phyloP scores from a whole-genome alignment of 2,797 vertebrate genomes.

The Rhinophrynus dorsalis region DNA sequence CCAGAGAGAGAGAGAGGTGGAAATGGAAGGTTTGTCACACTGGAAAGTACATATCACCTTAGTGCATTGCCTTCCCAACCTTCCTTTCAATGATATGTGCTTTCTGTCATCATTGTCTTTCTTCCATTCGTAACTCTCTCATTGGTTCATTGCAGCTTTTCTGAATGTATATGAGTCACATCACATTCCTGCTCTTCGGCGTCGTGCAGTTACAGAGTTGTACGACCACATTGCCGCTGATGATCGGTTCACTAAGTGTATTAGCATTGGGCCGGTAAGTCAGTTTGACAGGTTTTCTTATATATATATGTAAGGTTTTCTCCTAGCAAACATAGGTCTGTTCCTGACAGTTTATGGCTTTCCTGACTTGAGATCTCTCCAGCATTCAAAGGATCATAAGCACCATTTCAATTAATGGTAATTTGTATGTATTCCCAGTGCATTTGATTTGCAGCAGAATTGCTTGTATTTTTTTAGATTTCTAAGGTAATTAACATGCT shows the following conservation, averaged over 20 bases:
- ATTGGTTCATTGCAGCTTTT: slow-evolving; percentile 61
- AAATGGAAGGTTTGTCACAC: too few species aligned
- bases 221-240: slow-evolving; percentile 89
- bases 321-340: neutral
- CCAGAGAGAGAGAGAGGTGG: too few species aligned
- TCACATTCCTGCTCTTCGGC: slow-evolving; percentile 77
- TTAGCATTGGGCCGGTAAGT: slow-evolving; percentile 91
- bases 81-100: neutral
- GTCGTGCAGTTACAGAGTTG: slow-evolving; percentile 71
- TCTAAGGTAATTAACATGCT: slow-evolving; percentile 97
- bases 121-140: neutral
- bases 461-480: slow-evolving; percentile 73
- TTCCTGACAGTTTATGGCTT: too few species aligned
- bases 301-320: too few species aligned
- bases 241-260: slow-evolving; percentile 87
- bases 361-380: too few species aligned
- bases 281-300: too few species aligned
- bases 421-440: too few species aligned
- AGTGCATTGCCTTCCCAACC: neutral
- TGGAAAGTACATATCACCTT: too few species aligned
- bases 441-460: too few species aligned
- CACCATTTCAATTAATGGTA: too few species aligned
- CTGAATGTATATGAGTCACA: slow-evolving; percentile 86
- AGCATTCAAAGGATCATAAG: too few species aligned
- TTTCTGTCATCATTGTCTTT: neutral